Conservation (phyloP, 2,797 vertebrate genomes). For the Danio jaintianensis region DNA sequence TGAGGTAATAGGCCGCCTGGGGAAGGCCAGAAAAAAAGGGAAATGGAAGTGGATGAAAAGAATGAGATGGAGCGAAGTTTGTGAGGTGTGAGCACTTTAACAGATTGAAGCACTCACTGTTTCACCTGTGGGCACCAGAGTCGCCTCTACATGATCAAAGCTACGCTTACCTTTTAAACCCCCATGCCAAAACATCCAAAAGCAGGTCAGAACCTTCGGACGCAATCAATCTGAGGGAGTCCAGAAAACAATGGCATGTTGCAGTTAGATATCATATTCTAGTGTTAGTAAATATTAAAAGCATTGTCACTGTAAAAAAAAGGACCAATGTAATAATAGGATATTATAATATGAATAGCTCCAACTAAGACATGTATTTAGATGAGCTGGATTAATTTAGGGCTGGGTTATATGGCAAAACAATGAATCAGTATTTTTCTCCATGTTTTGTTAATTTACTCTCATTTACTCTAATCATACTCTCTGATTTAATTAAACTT, state of each 20-base stretch:
- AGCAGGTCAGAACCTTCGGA: background rate
- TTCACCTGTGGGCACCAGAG: constrained; percentile 23
- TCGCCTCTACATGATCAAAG: constrained; percentile 39
- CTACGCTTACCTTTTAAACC: background rate
- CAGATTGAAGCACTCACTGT: constrained; percentile 29
- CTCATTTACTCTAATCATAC: no score
- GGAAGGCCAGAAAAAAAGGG: constrained; percentile 24
- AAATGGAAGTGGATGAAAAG: constrained; percentile 11
- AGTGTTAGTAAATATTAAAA: no score
- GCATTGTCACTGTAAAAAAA: no score
- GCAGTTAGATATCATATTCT: background rate
- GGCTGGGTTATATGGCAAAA: no score
- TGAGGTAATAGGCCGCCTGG: constrained; percentile 39
- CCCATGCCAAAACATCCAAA: constrained; percentile 24
- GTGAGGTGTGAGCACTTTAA: constrained; percentile 2
- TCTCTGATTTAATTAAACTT: no score
- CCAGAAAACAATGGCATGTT: background rate
- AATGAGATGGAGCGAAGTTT: constrained; percentile 12
- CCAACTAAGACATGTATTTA: no score
- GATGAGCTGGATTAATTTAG: no score
- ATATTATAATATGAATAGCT: no score
- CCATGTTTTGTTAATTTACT: no score
- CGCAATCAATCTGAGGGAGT: background rate
- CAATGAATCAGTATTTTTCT: no score
- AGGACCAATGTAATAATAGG: no score